Base-by-base conservation (phyloP, 2,888 invertebrate species). In the Cryptocheilus praepositus region DNA sequence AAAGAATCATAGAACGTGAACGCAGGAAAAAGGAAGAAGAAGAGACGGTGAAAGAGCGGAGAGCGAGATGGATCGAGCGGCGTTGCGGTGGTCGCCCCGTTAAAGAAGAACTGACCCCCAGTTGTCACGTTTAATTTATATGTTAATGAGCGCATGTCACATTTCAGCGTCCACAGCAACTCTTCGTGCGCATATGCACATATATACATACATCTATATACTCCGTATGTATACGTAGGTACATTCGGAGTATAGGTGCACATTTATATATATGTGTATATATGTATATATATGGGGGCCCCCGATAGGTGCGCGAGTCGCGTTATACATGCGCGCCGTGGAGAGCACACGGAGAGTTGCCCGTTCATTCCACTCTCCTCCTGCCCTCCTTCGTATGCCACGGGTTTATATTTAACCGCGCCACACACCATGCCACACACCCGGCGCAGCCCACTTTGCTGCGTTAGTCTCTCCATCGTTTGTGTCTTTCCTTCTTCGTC, bases 51-150 rank as follows among this genome's bases (percentile, higher is more conserved):
- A 49, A 57, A 36, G 61, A 51, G 68, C 60, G 64, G 59, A 62
- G 60, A 58, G n/a, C n/a, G n/a, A n/a, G n/a, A n/a, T n/a, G n/a
- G n/a, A 63, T 51, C 15, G 63, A n/a, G 36, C 18, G 36, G 67
- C 25, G 61, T 61, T 55, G 18, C 70, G 75, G 66, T 68, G 71
- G 70, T 75, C 70, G 68, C 64, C 61, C 64, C 60, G 61, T 69
- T 64, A 64, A 69, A 73, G 71, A 64, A 74, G 70, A 73, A 74
- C 74, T 79, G 79, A 81, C 76, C 83, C 77, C 75, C 74, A 82
- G 79, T 81, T 83, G 82, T 83, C 81, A 76, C 78, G 78, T 82
- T 81, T 83, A 83, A 83, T 83, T 83, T 83, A 83, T 83, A 83
- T 82, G 83, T 83, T 83, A 83, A 83, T 83, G 80, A 83, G 81